These are phyloP conservation scores for Adelognathus sp. DNA, from an alignment of 2,888 invertebrate species.

Conservation along the genomic window DNA sequence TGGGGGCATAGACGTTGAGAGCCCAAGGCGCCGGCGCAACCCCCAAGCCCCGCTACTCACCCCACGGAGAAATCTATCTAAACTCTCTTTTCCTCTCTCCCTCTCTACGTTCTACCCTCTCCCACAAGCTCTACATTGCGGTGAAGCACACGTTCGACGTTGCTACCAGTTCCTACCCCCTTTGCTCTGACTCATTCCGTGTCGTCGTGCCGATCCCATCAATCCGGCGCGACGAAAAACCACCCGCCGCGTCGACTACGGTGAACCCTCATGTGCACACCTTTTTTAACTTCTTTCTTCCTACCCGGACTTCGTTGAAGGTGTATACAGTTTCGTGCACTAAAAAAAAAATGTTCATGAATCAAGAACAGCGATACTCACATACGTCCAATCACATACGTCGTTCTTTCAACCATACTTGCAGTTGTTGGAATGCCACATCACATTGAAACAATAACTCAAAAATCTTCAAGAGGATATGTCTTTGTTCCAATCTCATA, in stretches of 20 bases:
- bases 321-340: too few species aligned
- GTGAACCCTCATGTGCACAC: background rate
- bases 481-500: too few species aligned
- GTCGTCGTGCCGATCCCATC: slow-evolving; percentile 34
- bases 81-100: slow-evolving; percentile 30
- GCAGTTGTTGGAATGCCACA: too few species aligned
- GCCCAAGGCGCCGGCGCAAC: slow-evolving; percentile 63
- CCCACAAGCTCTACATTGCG: slow-evolving; percentile 83
- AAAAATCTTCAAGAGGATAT: too few species aligned
- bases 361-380: too few species aligned
- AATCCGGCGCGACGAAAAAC: slow-evolving; percentile 14
- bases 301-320: too few species aligned
- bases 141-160: slow-evolving; percentile 78
- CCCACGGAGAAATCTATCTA: slow-evolving; percentile 4
- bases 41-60: slow-evolving; percentile 36
- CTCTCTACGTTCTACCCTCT: slow-evolving; percentile 81
- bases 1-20: slow-evolving; percentile 55
- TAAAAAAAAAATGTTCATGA: too few species aligned
- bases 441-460: too few species aligned
- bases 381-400: too few species aligned
- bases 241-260: slow-evolving; percentile 9
- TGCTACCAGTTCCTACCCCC: slow-evolving; percentile 3
- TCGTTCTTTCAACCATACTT: too few species aligned
- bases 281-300: background rate
- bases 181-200: slow-evolving; percentile 54